Percentiles rank a stretch among this genome's conserved stretches.
Evolutionary conservation across 2,797 vertebrate species (phyloP).

Genomic region (Remorina albescens): DNA sequence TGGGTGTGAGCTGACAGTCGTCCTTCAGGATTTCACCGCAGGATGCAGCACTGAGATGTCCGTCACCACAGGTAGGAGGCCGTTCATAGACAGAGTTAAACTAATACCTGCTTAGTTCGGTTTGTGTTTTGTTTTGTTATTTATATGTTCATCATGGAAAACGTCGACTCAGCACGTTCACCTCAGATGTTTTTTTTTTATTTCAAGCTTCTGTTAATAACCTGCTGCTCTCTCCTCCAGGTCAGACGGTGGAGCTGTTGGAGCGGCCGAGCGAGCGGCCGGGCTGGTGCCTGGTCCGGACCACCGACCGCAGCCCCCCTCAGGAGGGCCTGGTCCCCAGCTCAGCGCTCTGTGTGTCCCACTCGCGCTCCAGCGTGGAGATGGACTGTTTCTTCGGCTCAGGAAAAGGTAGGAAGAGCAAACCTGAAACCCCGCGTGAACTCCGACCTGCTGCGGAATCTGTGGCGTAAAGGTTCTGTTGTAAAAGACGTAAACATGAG

Average conservation of each 20-base stretch:
- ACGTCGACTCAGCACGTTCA: too few relatives aligned
- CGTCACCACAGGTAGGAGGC: slow-evolving; percentile 72
- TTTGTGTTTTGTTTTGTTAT: background rate
- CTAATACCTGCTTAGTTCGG: background rate
- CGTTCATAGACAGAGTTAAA: background rate
- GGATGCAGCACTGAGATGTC: slow-evolving; percentile 83
- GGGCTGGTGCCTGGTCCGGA: slow-evolving; percentile 95
- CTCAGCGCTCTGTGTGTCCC: slow-evolving; percentile 92
- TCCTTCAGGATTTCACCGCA: slow-evolving; percentile 95
- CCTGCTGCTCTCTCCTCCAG: slow-evolving; percentile 62
- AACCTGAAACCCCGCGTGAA: background rate
- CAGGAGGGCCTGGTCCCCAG: slow-evolving; percentile 97
- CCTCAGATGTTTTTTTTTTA: too few relatives aligned
- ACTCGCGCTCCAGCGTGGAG: slow-evolving; percentile 97
- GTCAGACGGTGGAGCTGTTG: slow-evolving; percentile 96
- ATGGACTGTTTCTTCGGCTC: slow-evolving; percentile 94
- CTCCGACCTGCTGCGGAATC: background rate
- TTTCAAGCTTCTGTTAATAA: too few relatives aligned
- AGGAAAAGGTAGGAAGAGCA: slow-evolving; percentile 82
- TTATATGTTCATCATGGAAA: background rate
- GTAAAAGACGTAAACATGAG: background rate
- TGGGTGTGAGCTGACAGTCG: slow-evolving; percentile 95
- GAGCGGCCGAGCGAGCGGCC: slow-evolving; percentile 93
- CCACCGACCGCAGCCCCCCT: slow-evolving; percentile 91
- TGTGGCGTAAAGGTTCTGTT: background rate